phyloP scores from a whole-genome alignment of 2,888 invertebrate genomes.

The Entomobrya multifasciata region DNA sequence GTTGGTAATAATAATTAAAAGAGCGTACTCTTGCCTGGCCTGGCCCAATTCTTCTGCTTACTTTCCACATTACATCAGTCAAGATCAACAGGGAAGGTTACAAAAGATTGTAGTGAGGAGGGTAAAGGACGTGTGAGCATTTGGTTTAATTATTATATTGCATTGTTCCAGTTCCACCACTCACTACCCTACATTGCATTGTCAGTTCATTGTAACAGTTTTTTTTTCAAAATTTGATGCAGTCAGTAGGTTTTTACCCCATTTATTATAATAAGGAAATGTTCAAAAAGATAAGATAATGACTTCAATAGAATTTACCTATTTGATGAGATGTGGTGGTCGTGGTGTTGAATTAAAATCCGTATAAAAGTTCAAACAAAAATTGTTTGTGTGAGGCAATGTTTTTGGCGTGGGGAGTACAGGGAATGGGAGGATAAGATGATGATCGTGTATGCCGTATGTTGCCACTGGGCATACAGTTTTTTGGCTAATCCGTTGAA shows the following conservation, averaged over 20 bases:
- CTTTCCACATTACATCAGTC: not conserved
- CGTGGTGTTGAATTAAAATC: slow-evolving; percentile 36
- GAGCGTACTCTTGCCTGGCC: slow-evolving; percentile 10
- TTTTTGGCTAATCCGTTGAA: slow-evolving; percentile 8
- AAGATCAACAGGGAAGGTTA: not conserved
- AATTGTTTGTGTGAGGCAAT: slow-evolving; percentile 37
- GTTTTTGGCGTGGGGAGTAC: no score
- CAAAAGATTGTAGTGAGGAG: slow-evolving; percentile 9
- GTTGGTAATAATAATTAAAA: slow-evolving; percentile 71
- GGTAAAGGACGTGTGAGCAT: slow-evolving; percentile 38
- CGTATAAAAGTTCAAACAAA: slow-evolving; percentile 2
- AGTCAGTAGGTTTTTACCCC: not conserved
- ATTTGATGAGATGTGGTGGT: no score
- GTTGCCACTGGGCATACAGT: slow-evolving; percentile 58
- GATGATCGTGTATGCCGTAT: slow-evolving; percentile 63
- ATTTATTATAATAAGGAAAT: slow-evolving; percentile 14
- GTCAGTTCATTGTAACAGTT: slow-evolving; percentile 38
- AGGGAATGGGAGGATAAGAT: not conserved
- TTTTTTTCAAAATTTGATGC: slow-evolving; percentile 52
- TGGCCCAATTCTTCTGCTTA: not conserved
- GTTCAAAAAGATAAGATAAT: slow-evolving; percentile 30
- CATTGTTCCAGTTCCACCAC: slow-evolving; percentile 25
- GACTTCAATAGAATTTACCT: slow-evolving; percentile 55
- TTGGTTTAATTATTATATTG: slow-evolving; percentile 30
- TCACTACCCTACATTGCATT: no score